Base-by-base conservation (phyloP, 2,113 vertebrate species). In the Lethenteron reissneri region DNA sequence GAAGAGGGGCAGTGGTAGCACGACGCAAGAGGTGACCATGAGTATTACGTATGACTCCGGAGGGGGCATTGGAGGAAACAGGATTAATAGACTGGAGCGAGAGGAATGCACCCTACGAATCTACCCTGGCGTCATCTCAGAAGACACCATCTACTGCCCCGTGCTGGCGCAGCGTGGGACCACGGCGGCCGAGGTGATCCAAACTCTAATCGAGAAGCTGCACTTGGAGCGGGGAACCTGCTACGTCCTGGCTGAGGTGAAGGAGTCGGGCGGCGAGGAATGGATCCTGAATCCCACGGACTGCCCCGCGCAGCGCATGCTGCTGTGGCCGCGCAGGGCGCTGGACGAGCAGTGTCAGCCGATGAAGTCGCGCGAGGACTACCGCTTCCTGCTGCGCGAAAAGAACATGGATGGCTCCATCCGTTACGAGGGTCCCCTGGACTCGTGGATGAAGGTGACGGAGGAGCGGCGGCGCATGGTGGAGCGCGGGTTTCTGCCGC, bases 261-360 rank as follows among this genome's bases (percentile, higher is more conserved):
- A 96, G 79, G 94, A 97, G 78, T 97, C 95, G 8, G 94, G 94
- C 2, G 94, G 94, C 69, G 92, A 99, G 75, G 94, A 99, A 81
- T 99, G 94, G 92, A 95, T 99, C 76, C 88, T 99, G 77, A 99
- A 95, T 81, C 91, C 94, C 70, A 85, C 81, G 14, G 94, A 99
- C 81, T 92, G 88, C 77, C 94, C 94, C 0, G 92, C 91, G 77
- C 92, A 97, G 73, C 86, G 94, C 77, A 95, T 99, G 94, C 88
- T 99, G 91, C 79, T 99, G 74, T 99, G 94, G 94, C 94, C 94
- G 1, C 89, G 92, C 2, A 83, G 86, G 80, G 94, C 94, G 3
- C 78, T 97, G 64, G 92, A 99, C 83, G 92, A 92, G 78, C 87
- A 87, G 11, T n/a, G 64, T 21, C n/a, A 68, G n/a, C n/a, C 64